Conservation (phyloP, 35 echinoderm and acorn worm genomes). For the Lytechinus variegatus region DNA sequence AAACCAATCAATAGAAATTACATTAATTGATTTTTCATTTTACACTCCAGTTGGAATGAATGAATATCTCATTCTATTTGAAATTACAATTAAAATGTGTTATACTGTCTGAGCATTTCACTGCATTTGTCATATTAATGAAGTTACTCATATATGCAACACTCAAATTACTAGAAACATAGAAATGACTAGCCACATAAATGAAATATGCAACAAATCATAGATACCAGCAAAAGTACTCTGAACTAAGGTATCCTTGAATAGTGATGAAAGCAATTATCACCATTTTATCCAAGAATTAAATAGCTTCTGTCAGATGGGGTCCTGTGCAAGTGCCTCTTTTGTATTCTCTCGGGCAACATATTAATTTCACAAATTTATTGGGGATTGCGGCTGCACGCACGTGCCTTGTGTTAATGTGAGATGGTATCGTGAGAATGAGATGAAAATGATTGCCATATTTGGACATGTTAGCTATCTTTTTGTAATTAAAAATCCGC, state of each 20-base stretch:
- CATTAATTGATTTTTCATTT: background rate
- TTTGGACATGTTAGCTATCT: background rate
- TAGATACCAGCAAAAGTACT: background rate
- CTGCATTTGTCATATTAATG: background rate
- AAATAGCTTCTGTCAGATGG: background rate
- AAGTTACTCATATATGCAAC: background rate
- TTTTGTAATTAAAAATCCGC: background rate
- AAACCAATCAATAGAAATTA: background rate
- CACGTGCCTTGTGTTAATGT: background rate
- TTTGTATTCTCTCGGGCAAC: background rate
- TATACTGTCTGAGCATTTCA: background rate
- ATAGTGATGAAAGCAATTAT: slow-evolving; percentile 6
- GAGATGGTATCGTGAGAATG: background rate
- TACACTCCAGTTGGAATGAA: background rate
- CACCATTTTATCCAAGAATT: slow-evolving; percentile 4
- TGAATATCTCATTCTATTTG: background rate
- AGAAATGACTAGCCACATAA: background rate
- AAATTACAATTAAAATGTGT: background rate
- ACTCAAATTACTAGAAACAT: background rate
- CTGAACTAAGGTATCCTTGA: slow-evolving; percentile 9
- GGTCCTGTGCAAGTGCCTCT: background rate
- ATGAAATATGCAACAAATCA: background rate
- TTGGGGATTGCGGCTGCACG: background rate
- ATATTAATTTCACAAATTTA: slow-evolving; percentile 7
- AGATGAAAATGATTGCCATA: background rate